These are phyloP conservation scores for Ictidomys tridecemlineatus DNA, from an alignment of 2,113 vertebrate species.

Conservation along the genomic window DNA sequence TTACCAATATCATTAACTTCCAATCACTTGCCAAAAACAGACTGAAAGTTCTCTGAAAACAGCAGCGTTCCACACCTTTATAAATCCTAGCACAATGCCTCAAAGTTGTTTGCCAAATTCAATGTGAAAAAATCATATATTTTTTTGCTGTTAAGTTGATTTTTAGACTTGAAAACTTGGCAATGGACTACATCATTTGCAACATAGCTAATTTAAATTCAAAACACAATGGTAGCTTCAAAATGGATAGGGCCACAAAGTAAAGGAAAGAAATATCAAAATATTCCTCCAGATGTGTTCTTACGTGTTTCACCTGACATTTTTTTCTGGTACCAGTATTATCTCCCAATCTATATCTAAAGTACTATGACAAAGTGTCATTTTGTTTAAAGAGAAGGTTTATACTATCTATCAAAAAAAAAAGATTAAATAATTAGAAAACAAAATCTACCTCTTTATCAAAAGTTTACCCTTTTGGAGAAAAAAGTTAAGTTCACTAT, in stretches of 20 bases:
- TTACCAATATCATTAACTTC: neutral
- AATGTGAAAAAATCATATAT: neutral
- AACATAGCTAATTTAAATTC: constrained; percentile 36
- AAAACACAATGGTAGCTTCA: constrained; percentile 34
- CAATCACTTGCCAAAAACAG: neutral
- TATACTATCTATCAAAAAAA: neutral
- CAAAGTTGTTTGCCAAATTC: constrained; percentile 4
- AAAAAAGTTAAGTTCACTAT: constrained; percentile 61
- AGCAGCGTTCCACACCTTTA: neutral
- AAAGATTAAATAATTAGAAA: neutral
- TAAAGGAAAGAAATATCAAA: too few species aligned
- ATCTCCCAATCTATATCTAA: constrained; percentile 49
- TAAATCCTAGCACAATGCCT: neutral
- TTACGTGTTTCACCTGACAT: too few species aligned
- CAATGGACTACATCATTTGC: neutral
- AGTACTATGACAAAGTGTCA: neutral
- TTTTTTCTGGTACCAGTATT: neutral
- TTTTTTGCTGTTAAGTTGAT: neutral
- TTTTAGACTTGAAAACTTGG: constrained; percentile 40
- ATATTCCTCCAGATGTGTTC: too few species aligned
- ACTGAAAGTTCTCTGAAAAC: neutral
- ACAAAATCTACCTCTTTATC: constrained; percentile 31
- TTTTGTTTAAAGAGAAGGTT: neutral
- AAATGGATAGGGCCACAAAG: neutral
- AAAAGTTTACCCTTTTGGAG: constrained; percentile 32